A percentile compares a stretch with the other conserved stretches of the same genome.
phyloP scores from a whole-genome alignment of 2,113 vertebrate genomes.

The Chaetorhynchus papuensis region DNA sequence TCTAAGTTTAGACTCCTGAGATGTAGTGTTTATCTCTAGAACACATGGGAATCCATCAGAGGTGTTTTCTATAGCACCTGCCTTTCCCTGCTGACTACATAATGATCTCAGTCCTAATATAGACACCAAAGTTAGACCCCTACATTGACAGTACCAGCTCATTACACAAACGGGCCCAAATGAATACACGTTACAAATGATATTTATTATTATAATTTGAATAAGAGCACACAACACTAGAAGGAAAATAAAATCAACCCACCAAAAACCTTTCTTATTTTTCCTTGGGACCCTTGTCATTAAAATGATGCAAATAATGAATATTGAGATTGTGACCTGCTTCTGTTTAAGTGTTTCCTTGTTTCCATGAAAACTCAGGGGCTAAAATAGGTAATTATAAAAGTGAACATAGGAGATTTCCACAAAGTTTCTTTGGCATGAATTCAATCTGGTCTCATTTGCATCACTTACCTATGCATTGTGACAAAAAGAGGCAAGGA shows the following conservation, averaged over 20 bases:
- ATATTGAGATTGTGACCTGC: not conserved
- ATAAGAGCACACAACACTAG: not conserved
- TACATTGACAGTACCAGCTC: not conserved
- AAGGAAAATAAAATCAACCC: not conserved
- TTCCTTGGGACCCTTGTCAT: not conserved
- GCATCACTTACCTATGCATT: not conserved
- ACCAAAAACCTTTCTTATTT: accelerated
- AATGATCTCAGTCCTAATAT: not conserved
- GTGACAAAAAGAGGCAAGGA: not conserved
- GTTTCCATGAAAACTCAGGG: not conserved
- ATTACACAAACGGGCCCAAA: not conserved
- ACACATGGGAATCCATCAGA: not conserved
- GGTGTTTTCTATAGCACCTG: not conserved
- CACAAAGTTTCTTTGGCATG: not conserved
- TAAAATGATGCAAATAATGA: not conserved
- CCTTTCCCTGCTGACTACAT: not conserved
- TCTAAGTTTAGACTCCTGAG: not conserved
- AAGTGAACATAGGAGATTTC: not conserved
- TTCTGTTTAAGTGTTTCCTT: not conserved
- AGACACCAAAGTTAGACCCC: not conserved
- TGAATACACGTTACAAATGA: not conserved
- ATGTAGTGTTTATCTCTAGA: not conserved
- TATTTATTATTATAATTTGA: not conserved
- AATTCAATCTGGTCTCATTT: not conserved
- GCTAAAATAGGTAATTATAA: not conserved